A percentile compares a stretch with the other conserved stretches of the same genome.
Conservation (phyloP, 2,113 vertebrate species). For the Gadus chalcogrammus region DNA sequence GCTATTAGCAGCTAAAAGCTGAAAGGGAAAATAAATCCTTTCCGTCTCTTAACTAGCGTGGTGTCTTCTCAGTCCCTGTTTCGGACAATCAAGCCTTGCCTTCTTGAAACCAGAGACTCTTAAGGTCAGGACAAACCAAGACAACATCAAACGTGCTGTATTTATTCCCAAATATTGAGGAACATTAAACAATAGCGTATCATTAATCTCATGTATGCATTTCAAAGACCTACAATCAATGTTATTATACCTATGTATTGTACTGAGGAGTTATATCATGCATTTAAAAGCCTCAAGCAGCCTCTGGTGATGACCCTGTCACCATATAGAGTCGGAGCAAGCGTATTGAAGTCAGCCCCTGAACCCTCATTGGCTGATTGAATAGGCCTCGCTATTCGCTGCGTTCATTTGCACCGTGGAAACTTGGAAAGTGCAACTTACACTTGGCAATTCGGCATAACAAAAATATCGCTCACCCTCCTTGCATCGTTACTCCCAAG, state of each 20-base stretch:
- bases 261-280: constrained; percentile 36
- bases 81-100: constrained; percentile 58
- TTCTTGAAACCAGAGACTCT: constrained; percentile 8
- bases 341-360: neutral
- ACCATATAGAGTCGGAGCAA: neutral
- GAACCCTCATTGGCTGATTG: neutral
- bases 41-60: neutral
- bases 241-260: constrained; percentile 20
- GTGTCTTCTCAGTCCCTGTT: constrained; percentile 30
- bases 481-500: too few relatives aligned
- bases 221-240: constrained; percentile 34
- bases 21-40: neutral
- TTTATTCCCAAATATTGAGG: constrained; percentile 41
- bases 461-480: too few relatives aligned
- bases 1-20: too few relatives aligned
- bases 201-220: constrained; percentile 45
- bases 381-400: too few relatives aligned
- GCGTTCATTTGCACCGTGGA: too few relatives aligned
- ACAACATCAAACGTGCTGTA: constrained; percentile 34
- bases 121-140: constrained; percentile 12
- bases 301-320: constrained; percentile 28
- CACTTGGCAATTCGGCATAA: too few relatives aligned
- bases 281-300: constrained; percentile 51
- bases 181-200: constrained; percentile 31
- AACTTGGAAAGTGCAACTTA: too few relatives aligned